These are phyloP conservation scores for Amphibalanus amphitrite DNA, from an alignment of 1,140 invertebrate genomes.

Conservation along the genomic window DNA sequence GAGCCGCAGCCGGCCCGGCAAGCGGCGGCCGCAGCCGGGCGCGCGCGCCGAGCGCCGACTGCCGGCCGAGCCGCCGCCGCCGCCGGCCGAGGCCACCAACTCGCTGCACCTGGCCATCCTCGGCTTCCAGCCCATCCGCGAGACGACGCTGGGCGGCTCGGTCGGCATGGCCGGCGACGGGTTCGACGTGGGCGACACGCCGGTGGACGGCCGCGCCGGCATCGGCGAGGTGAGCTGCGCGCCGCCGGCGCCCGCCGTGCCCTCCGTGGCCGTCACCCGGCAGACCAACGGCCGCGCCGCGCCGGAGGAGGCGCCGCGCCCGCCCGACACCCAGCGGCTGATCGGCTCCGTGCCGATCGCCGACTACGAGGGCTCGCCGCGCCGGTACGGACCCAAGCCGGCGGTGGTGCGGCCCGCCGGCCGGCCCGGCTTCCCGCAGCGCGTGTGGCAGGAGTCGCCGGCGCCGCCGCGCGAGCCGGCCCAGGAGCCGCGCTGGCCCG, in stretches of 20 bases:
- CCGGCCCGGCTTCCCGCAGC: slow-evolving; percentile 19
- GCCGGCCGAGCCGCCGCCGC: slow-evolving; percentile 25
- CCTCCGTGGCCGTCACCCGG: slow-evolving; percentile 11
- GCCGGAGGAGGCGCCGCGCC: slow-evolving; percentile 16
- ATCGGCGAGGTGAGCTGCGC: slow-evolving; percentile 1
- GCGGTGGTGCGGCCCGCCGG: slow-evolving; percentile 22
- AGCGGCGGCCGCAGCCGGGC: slow-evolving; percentile 34
- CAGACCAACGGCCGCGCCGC: slow-evolving; percentile 15
- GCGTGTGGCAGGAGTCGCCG: slow-evolving; percentile 14
- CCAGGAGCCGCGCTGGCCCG: slow-evolving; percentile 9
- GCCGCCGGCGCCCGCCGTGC: slow-evolving; percentile 11
- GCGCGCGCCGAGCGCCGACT: slow-evolving; percentile 25
- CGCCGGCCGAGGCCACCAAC: slow-evolving; percentile 7
- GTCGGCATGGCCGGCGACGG: slow-evolving; percentile 11
- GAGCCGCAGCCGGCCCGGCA: slow-evolving; percentile 54
- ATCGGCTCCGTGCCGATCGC: slow-evolving; percentile 75
- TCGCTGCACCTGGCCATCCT: slow-evolving; percentile 10
- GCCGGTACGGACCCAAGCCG: slow-evolving; percentile 53
- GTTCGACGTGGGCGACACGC: slow-evolving; percentile 7
- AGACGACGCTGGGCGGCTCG: slow-evolving; percentile 12
- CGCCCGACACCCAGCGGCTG: slow-evolving; percentile 30
- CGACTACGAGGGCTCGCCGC: slow-evolving; percentile 77
- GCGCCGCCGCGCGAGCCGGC: slow-evolving; percentile 10
- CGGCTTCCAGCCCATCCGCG: slow-evolving; percentile 12
- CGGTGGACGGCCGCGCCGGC: not conserved